Conservation (phyloP, 2,888 invertebrate genomes). For the Eupithecia dodoneata region DNA sequence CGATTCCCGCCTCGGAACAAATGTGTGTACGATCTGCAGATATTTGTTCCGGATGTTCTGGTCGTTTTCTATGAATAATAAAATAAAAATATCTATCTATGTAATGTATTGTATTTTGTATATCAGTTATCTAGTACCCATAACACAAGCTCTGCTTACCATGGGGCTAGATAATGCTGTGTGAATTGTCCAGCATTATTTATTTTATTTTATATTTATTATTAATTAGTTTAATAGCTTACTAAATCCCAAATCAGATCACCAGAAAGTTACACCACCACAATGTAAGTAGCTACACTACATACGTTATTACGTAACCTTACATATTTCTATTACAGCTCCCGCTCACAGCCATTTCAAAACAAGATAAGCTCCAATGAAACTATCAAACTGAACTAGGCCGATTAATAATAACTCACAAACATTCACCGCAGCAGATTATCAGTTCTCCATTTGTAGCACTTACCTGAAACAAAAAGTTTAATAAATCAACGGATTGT, state of each 20-base stretch:
- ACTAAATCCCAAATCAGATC: neutral
- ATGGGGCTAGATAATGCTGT: no score
- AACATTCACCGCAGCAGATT: conserved; percentile 25
- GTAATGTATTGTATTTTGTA: no score
- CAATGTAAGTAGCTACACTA: neutral
- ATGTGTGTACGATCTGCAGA: no score
- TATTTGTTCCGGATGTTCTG: no score
- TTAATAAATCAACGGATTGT: conserved; percentile 46
- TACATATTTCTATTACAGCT: neutral
- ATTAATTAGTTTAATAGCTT: neutral
- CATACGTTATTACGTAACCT: neutral
- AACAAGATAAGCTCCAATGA: conserved; percentile 17
- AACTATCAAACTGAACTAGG: conserved; percentile 25
- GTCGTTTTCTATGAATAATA: no score
- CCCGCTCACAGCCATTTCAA: conserved; percentile 8
- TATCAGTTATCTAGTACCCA: no score
- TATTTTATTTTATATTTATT: no score
- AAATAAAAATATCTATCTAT: no score
- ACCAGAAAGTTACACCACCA: neutral
- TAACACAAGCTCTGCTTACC: no score
- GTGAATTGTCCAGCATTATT: no score
- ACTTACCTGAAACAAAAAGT: conserved; percentile 53
- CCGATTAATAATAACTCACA: conserved; percentile 27
- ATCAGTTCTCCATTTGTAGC: conserved; percentile 17
- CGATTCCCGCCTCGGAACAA: no score